Conservation (phyloP, 2,888 invertebrate species). For the Eutolmus rufibarbis region DNA sequence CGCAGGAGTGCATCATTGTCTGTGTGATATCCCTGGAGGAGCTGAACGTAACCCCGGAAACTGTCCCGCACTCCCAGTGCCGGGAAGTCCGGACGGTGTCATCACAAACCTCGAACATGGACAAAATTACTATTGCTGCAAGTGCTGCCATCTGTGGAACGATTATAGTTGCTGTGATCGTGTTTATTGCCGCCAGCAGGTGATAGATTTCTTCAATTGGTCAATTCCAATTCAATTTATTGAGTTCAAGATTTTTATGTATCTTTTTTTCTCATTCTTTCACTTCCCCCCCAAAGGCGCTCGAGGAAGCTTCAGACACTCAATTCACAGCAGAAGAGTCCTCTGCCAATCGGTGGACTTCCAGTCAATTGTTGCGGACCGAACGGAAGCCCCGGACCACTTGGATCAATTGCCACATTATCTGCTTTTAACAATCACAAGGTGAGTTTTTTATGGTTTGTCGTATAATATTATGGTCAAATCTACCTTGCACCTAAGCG, state of each 20-base stretch:
- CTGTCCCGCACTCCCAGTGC: constrained; percentile 85
- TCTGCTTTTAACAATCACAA: constrained; percentile 86
- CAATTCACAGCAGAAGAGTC: constrained; percentile 71
- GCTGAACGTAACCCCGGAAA: constrained; percentile 84
- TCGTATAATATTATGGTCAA: background rate
- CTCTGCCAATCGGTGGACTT: constrained; percentile 74
- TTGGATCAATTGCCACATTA: constrained; percentile 83
- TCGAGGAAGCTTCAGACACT: constrained; percentile 79
- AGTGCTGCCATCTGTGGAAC: constrained; percentile 93
- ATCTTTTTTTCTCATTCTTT: background rate
- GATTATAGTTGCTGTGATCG: constrained; percentile 87
- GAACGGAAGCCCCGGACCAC: constrained; percentile 80
- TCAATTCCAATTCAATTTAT: background rate
- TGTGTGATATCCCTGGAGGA: constrained; percentile 92
- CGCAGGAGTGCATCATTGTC: constrained; percentile 92
- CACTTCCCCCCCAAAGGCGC: constrained; percentile 63
- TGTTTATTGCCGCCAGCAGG: constrained; percentile 86
- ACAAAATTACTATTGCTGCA: constrained; percentile 92
- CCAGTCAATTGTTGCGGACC: constrained; percentile 83
- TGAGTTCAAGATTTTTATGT: background rate
- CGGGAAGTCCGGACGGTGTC: constrained; percentile 87
- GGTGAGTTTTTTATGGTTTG: constrained; percentile 61
- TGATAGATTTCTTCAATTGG: constrained; percentile 49
- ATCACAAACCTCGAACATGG: constrained; percentile 87
- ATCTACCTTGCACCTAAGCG: background rate